Percentiles rank a stretch among this genome's conserved stretches.
phyloP scores from a whole-genome alignment of 2,888 invertebrate species.

The Leucophenga maculata region DNA sequence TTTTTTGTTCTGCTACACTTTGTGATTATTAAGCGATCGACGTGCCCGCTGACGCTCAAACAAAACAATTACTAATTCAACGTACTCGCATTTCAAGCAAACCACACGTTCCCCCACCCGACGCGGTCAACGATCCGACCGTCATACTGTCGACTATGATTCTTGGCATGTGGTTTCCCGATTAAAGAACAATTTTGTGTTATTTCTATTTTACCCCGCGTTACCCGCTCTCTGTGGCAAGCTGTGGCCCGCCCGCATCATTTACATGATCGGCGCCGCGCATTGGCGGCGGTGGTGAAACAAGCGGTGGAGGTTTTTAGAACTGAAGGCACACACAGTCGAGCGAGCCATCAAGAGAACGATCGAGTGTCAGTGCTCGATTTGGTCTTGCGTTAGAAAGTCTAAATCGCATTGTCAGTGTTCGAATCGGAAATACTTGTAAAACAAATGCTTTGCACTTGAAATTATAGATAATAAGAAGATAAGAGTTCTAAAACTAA shows the following conservation, averaged over 20 bases:
- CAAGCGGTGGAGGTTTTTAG: not conserved
- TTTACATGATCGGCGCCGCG: not conserved
- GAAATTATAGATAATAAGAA: too few relatives aligned
- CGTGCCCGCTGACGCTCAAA: not conserved
- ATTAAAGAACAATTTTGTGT: not conserved
- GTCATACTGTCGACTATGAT: not conserved
- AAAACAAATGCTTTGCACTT: too few relatives aligned
- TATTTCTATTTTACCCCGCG: not conserved
- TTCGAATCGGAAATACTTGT: too few relatives aligned
- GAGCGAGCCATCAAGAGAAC: not conserved
- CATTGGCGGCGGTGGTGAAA: not conserved
- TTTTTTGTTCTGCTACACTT: not conserved
- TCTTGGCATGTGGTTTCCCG: constrained; percentile 5
- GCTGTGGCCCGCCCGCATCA: not conserved
- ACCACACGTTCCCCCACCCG: not conserved
- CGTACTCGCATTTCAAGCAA: not conserved
- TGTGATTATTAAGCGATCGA: not conserved
- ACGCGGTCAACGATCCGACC: not conserved
- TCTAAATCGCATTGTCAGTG: not conserved
- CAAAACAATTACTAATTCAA: not conserved
- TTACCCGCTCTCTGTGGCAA: not conserved
- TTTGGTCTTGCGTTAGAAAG: constrained; percentile 8
- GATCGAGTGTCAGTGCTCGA: constrained; percentile 13
- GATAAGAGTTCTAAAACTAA: too few relatives aligned
- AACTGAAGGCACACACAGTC: not conserved